These are phyloP conservation scores for Cygnus olor DNA, from an alignment of 2,797 vertebrate genomes.

Conservation along the genomic window DNA sequence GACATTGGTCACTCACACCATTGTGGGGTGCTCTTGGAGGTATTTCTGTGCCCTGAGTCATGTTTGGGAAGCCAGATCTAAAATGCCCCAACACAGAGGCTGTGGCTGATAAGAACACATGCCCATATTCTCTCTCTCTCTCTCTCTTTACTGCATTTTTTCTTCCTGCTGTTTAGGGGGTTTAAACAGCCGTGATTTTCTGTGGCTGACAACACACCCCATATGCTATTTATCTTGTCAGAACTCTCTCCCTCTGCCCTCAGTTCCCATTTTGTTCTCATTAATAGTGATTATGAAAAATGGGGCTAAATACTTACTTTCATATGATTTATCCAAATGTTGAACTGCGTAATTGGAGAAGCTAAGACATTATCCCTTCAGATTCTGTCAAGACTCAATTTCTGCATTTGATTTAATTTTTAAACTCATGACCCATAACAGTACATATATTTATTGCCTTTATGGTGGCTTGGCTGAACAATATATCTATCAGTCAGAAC, in stretches of 20 bases:
- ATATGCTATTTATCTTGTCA: conserved; percentile 79
- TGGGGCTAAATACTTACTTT: conserved; percentile 68
- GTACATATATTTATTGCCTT: conserved; percentile 52
- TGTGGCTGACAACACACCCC: conserved; percentile 72
- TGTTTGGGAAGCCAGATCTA: not conserved
- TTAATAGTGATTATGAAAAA: conserved; percentile 69
- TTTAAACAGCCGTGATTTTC: conserved; percentile 57
- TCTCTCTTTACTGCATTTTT: not conserved
- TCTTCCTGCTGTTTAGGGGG: conserved; percentile 46
- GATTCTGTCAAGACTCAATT: conserved; percentile 70
- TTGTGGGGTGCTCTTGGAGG: not conserved
- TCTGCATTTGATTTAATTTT: conserved; percentile 72
- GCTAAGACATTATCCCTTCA: conserved; percentile 59
- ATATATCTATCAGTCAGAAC: conserved; percentile 38
- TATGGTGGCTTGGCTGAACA: not conserved
- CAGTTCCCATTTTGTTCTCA: conserved; percentile 70
- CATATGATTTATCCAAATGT: conserved; percentile 67
- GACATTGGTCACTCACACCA: not conserved
- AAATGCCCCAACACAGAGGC: not conserved
- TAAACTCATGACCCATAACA: conserved; percentile 59
- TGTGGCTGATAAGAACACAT: not conserved
- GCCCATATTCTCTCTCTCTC: not conserved
- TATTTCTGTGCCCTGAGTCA: not conserved
- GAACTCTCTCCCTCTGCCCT: conserved; percentile 72
- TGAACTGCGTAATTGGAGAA: conserved; percentile 69